These are phyloP conservation scores for Drosophila saltans DNA, from an alignment of 1,140 invertebrate genomes.

Conservation along the genomic window DNA sequence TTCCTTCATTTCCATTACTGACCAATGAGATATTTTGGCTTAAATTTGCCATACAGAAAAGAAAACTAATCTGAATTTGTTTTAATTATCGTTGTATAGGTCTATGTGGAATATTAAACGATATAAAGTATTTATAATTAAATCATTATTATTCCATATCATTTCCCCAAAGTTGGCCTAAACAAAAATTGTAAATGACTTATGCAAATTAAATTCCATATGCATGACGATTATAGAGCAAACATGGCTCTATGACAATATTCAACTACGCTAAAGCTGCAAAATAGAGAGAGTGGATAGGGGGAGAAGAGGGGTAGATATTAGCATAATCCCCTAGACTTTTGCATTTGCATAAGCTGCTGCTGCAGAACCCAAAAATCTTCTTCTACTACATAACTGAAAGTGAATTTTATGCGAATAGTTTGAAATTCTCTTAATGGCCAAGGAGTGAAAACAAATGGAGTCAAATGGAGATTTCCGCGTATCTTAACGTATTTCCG, in stretches of 20 bases:
- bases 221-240: slow-evolving; percentile 2
- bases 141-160: neutral
- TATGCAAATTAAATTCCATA: slow-evolving; percentile 9
- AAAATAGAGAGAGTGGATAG: neutral
- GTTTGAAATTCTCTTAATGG: slow-evolving; percentile 26
- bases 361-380: slow-evolving; percentile 34
- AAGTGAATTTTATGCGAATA: neutral
- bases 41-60: too few relatives aligned
- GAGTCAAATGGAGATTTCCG: slow-evolving; percentile 67
- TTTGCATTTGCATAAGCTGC: slow-evolving; percentile 69
- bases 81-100: too few relatives aligned
- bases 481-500: slow-evolving; percentile 43
- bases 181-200: slow-evolving; percentile 1
- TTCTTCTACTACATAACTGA: neutral
- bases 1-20: too few relatives aligned
- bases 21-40: too few relatives aligned
- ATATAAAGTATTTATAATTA: neutral
- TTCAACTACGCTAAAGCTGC: slow-evolving; percentile 10
- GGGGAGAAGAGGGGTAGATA: slow-evolving; percentile 3
- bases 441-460: slow-evolving; percentile 34
- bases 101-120: too few relatives aligned
- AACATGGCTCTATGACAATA: slow-evolving; percentile 4
- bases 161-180: neutral
- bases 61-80: too few relatives aligned
- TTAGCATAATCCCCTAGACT: slow-evolving; percentile 75